phyloP scores from a whole-genome alignment of 2,113 vertebrate genomes.

The Pelmatolapia mariae region DNA sequence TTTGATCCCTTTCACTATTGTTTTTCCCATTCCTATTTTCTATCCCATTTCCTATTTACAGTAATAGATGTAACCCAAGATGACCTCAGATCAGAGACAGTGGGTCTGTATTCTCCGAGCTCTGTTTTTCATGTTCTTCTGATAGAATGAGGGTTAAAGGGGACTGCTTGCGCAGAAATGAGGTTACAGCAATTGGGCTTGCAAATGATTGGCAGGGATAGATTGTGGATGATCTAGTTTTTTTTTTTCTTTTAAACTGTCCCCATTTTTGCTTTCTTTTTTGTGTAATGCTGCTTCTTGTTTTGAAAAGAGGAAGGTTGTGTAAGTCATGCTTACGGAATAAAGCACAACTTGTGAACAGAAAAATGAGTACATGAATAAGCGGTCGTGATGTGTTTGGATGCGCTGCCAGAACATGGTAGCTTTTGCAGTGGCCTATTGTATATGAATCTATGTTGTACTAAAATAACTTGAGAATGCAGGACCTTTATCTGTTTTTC shows the following conservation, averaged over 20 bases:
- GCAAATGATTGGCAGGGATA: slow-evolving; percentile 46
- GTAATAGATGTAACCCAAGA: slow-evolving; percentile 1
- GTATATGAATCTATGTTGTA: not conserved
- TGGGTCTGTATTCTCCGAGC: slow-evolving; percentile 12
- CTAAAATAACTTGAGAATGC: not conserved
- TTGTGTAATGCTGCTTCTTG: not conserved
- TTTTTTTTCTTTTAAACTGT: not conserved
- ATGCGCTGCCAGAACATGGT: not conserved
- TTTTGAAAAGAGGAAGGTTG: not conserved
- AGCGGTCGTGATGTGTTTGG: not conserved
- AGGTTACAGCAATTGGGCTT: slow-evolving; percentile 49
- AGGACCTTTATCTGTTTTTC: not conserved
- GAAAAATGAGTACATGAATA: not conserved
- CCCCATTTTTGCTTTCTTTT: not conserved
- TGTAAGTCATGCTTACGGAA: not conserved
- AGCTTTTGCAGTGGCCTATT: not conserved
- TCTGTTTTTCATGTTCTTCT: slow-evolving; percentile 19
- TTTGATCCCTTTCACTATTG: not conserved
- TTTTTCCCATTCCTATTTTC: not conserved
- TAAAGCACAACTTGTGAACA: slow-evolving; percentile 6
- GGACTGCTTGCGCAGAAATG: slow-evolving; percentile 18
- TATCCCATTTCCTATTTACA: not conserved
- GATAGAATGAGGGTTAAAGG: slow-evolving; percentile 15
- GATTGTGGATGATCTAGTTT: slow-evolving; percentile 23
- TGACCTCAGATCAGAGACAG: not conserved